Base-by-base conservation (phyloP, 1,140 invertebrate genomes). In the Zaprionus ornatus region DNA sequence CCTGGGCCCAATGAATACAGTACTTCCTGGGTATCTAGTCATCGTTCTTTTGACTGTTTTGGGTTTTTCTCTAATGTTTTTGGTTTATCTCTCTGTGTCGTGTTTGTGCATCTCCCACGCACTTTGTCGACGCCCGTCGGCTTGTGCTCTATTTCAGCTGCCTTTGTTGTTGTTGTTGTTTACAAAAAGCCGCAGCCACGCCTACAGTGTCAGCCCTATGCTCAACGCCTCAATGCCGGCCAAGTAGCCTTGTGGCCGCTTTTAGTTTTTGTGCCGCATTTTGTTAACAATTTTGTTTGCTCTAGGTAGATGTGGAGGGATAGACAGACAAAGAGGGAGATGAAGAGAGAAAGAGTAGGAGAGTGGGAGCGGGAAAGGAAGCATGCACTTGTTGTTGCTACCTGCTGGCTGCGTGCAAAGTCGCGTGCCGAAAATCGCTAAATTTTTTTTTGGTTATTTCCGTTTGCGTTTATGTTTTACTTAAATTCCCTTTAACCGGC, bases 381-480 rank as follows among this genome's bases (percentile, higher is more conserved):
- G 4, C 15, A 56, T 50, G 15, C 48, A 62, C 23, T 50, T 62
- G 37, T 32, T 64, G 45, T 50, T 50, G 45, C 19, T 75, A 56
- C 62, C 70, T 79, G 74, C 60, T 82, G 56, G 54, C 71, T 82
- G 74, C 61, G 70, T 73, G 74, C 40, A 68, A 87, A 86, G 77
- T 87, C 84, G 84, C 84, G 84, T 87, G 84, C 77, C 76, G 80
- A 73, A 84, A 88, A 87, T 79, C 78, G 80, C 84, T 74, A 88
- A 83, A 73, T 74, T 80, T 80, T 85, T 79, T 69, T 64, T 82
- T 77, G 62, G 60, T 78, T 78, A 87, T 87, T 87, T 87, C 84
- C 84, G 84, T 88, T 88, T 84, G 84, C 84, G 84, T 87, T 87
- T 88, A 87, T 87, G 84, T 88, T 87, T 87, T 80, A 87, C 84